Base-by-base conservation (phyloP, 2,113 vertebrate genomes). In the Myrmecophaga tridactyla region DNA sequence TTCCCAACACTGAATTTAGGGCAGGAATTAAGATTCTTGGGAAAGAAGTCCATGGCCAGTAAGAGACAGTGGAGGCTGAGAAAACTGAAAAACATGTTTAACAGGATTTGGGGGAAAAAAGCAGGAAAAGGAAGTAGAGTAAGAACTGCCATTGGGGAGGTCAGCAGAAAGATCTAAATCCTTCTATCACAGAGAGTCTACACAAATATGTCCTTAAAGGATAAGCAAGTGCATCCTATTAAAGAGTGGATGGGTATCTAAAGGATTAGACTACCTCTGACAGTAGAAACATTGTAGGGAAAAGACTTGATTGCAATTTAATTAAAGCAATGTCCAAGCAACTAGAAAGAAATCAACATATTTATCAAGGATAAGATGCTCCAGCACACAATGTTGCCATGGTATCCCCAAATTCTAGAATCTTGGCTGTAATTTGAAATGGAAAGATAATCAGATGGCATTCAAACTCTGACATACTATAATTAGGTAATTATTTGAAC, bases 401-500 rank as follows among this genome's bases (percentile, higher is more conserved):
- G 97, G 93, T 41, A 97, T 95, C 89, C 67, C 85, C 63, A 96
- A 97, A 83, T 86, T 69, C 81, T 91, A 96, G 91, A 75, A 87
- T 92, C 89, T 83, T 86, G 63, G 75, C 92, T 90, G 27, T n/a
- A 89, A 67, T 86, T 43, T 72, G 87, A 96, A 94, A 91, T 36
- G 41, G 60, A 93, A 63, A 80, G 73, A 89, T 67, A 87, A 97
- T 94, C 91, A 86, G 70, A 89, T 84, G 80, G 75, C 87, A 94
- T 91, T 94, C 91, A 89, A 86, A 92, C 9, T 62, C 63, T 34
- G 65, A n/a, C 86, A 95, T 62, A 75, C 76, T 96, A 46, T 96
- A 94, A 96, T 97, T 97, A 97, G 91, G 93, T 89, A 92, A 97
- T 97, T 95, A 97, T 96, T 96, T 89, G 83, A 97, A 89, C 91